Evolutionary conservation across 2,113 vertebrate genomes (phyloP), one percentile per base, ranked within the genome.

Genomic region (Oplegnathus fasciatus): DNA sequence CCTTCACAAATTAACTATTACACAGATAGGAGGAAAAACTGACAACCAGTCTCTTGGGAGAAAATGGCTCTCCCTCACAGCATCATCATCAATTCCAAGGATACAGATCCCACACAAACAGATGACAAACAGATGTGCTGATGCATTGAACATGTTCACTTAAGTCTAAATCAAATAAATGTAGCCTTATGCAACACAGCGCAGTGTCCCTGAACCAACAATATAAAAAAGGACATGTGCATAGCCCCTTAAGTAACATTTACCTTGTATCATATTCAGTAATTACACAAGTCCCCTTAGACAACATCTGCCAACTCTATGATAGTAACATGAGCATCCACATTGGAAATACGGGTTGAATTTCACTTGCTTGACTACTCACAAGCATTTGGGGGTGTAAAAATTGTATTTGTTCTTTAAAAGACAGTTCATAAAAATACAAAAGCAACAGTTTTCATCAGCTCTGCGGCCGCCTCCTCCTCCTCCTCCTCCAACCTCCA

Each of bases 141-240:
- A 57, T 57, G 22, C 82, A 50, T n/a, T 11, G n/a, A 52, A 17
- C 37, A 46, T 40, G 30, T 9, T 57, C 55, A 75, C 37, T 74
- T 48, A 24, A 28, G 28, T 42, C 50, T 46, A 44, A 71, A 58
- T 80, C 37, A 73, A 62, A 71, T 37, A 24, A 50, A 71, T 1
- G 7, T 0, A 34, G 46, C 18, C 58, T 83, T 88, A 75, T 75
- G 64, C 40, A 86, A 87, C 64, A 60, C 22, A 32, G 54, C 9
- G 26, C 61, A 15, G 42, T 18, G 34, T 13, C 46, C 8, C 24
- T 37, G 40, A 61, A 34, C 26, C 1, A 60, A 13, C 24, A 76
- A 75, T 30, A 71, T 42, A 24, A 20, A 52, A 18, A 6, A 34
- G 42, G 42, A 50, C 6, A 37, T 37, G 22, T 3, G 18, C 40